These are phyloP conservation scores for Elephas maximus DNA, from an alignment of 2,113 vertebrate species.

Conservation along the genomic window DNA sequence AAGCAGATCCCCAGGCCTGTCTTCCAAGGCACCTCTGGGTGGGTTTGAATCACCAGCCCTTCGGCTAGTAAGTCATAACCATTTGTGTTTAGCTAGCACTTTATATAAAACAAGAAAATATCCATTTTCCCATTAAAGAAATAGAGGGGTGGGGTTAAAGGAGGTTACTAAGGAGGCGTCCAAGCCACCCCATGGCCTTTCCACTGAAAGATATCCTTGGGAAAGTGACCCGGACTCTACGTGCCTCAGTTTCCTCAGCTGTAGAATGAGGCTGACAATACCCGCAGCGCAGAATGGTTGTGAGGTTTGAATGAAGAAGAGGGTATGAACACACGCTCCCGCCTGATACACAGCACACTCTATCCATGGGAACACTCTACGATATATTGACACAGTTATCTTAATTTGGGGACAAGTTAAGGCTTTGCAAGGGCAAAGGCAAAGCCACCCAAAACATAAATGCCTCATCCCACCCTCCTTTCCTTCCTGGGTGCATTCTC, in stretches of 20 bases:
- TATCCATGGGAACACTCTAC: accelerated
- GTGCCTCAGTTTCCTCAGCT: too few relatives aligned
- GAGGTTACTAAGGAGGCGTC: background rate
- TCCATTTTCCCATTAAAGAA: background rate
- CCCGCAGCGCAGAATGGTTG: too few relatives aligned
- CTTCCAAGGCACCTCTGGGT: too few relatives aligned
- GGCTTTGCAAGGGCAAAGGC: background rate
- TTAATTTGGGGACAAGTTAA: background rate
- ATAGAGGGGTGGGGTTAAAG: background rate
- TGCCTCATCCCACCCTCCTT: accelerated
- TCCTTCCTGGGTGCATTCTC: background rate
- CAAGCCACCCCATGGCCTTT: accelerated
- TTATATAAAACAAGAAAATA: accelerated
- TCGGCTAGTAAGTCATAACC: too few relatives aligned
- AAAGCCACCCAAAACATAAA: background rate
- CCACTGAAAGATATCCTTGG: background rate
- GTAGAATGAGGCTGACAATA: background rate
- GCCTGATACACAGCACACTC: accelerated
- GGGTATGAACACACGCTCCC: background rate
- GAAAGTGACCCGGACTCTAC: background rate
- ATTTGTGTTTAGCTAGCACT: too few relatives aligned
- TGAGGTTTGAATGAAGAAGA: background rate
- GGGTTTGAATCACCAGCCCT: too few relatives aligned
- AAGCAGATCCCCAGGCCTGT: too few relatives aligned
- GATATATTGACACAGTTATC: accelerated